Evolutionary conservation across 2,888 invertebrate species (phyloP), one percentile per base, ranked within the genome.

Genomic region (Agriopis marginaria): DNA sequence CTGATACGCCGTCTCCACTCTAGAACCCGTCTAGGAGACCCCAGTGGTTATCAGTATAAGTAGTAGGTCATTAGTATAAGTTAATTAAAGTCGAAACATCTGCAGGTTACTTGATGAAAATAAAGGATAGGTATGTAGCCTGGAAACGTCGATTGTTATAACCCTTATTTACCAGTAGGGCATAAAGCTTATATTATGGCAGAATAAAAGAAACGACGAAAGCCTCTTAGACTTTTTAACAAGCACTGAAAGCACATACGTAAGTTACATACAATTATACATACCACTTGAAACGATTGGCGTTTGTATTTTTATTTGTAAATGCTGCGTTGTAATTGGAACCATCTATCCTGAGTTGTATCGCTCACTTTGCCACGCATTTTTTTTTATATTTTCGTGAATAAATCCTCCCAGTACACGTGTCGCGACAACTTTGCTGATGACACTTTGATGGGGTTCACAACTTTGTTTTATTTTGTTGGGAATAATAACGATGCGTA

Each of bases 361-460:
- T 23, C 12, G 7, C 45, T 12, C 45, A 49, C 49, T 39, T 59
- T 39, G 2, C 49, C 14, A n/a, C 49, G 49, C 14, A 32, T 60
- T 54, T 63, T 49, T 53, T 54, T 54, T 23, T n/a, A 49, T 60
- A 60, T 63, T 71, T 71, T 68, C 55, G 56, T 42, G 53, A 60
- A 72, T 69, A 73, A 73, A 66, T 68, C 65, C 63, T 58, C 45
- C 71, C 58, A 39, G 63, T 82, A 86, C 90, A 88, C 86, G 87
- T 89, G 87, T 86, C 78, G 71, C 70, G 67, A 86, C 51, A 23
- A 54, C 79, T 84, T 85, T 81, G 79, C 75, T 88, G 88, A 91
- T 86, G 89, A 85, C 87, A 88, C 81, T 90, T 90, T 89, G 88
- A 90, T 91, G 86, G 88, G 83, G 86, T 89, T 88, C 82, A 80